Conservation (phyloP, 2,888 invertebrate species). For the Heliconius charithonia region DNA sequence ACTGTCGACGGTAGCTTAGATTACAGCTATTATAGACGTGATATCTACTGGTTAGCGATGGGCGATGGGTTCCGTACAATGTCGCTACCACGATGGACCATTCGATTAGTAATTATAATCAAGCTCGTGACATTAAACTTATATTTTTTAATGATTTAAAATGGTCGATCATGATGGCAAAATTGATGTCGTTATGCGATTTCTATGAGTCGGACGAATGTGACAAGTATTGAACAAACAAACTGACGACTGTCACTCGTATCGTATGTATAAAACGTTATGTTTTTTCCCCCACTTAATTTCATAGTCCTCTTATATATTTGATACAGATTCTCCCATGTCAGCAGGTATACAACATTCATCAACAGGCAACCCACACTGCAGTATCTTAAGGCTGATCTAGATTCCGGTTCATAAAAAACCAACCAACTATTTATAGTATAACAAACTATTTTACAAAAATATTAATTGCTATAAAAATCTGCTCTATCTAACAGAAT, state of each 20-base stretch:
- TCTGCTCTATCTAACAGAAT: conserved; percentile 19
- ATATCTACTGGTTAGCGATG: conserved; percentile 43
- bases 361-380: conserved; percentile 18
- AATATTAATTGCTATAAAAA: conserved; percentile 26
- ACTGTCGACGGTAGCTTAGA: conserved; percentile 1
- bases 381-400: conserved; percentile 16
- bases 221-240: conserved; percentile 24
- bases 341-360: conserved; percentile 5
- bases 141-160: background rate
- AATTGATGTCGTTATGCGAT: conserved; percentile 22
- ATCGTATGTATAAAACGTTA: conserved; percentile 28
- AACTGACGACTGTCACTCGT: conserved; percentile 31
- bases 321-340: conserved; percentile 59
- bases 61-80: conserved; percentile 31
- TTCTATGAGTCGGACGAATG: conserved; percentile 31
- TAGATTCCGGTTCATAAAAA: background rate
- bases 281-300: conserved; percentile 24
- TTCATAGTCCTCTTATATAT: conserved; percentile 31
- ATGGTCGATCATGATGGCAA: conserved; percentile 24
- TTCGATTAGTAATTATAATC: conserved; percentile 8
- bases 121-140: conserved; percentile 3
- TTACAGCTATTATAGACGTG: conserved; percentile 9
- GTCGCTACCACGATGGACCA: conserved; percentile 20
- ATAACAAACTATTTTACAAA: conserved; percentile 28
- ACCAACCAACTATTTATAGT: conserved; percentile 15